Evolutionary conservation across 2,797 vertebrate genomes (phyloP).

Genomic region (Lates japonicus): DNA sequence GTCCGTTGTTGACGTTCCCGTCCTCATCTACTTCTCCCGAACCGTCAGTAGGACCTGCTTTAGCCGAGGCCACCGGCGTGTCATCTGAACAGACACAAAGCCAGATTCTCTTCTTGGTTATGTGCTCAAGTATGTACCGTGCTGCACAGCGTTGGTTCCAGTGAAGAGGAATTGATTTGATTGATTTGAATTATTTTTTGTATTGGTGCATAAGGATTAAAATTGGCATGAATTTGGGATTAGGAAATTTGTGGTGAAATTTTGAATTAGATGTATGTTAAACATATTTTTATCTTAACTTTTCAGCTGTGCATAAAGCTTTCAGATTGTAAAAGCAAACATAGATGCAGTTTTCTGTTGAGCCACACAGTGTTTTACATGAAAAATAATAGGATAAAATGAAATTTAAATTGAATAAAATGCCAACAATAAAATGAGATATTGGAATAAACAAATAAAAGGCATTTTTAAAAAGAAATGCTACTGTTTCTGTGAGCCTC

Average conservation of each 20-base stretch:
- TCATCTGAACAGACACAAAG: conserved; percentile 87
- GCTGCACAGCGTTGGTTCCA: not conserved
- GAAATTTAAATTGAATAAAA: not conserved
- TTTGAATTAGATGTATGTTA: not conserved
- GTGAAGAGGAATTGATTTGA: not conserved
- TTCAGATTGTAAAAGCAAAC: not conserved
- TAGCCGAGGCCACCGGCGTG: conserved; percentile 93
- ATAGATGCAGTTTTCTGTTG: not conserved
- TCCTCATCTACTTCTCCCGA: conserved; percentile 87
- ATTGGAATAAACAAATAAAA: not conserved
- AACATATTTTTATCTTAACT: not conserved
- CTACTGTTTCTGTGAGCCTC: not conserved
- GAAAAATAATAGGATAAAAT: no score
- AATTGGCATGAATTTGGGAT: not conserved
- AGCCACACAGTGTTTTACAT: no score
- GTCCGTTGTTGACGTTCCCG: conserved; percentile 86
- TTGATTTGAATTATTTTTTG: not conserved
- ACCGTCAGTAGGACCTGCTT: conserved; percentile 89
- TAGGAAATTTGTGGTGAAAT: not conserved
- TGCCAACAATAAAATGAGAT: no score
- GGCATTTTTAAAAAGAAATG: no score
- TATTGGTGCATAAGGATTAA: not conserved
- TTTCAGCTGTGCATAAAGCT: not conserved
- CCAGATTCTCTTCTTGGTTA: not conserved
- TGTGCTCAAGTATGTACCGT: not conserved